phyloP scores from a whole-genome alignment of 2,797 vertebrate genomes.

The Pseudochaenichthys georgianus region DNA sequence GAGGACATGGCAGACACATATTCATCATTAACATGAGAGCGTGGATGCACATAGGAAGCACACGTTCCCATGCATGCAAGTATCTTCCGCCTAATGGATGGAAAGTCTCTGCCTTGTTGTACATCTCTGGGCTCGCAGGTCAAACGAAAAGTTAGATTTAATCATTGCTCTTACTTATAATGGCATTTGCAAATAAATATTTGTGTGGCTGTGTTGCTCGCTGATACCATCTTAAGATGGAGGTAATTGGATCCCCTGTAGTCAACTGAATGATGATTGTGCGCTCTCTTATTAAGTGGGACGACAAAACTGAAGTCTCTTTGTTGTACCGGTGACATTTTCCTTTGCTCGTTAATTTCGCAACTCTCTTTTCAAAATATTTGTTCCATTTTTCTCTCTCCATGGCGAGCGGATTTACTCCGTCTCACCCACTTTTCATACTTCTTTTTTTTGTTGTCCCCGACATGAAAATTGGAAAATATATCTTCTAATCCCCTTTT shows the following conservation, averaged over 20 bases:
- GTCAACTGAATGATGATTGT: slow-evolving; percentile 93
- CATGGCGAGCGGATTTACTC: slow-evolving; percentile 31
- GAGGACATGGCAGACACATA: slow-evolving; percentile 77
- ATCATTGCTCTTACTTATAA: slow-evolving; percentile 92
- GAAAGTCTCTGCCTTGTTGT: slow-evolving; percentile 49
- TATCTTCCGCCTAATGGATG: slow-evolving; percentile 31
- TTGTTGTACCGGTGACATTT: slow-evolving; percentile 72
- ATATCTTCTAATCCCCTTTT: slow-evolving; percentile 71
- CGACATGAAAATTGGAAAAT: slow-evolving; percentile 70
- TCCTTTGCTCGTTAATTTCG: slow-evolving; percentile 88
- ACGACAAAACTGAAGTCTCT: slow-evolving; percentile 89
- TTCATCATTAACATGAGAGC: slow-evolving; percentile 81
- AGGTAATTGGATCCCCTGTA: slow-evolving; percentile 82
- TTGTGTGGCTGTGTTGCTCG: slow-evolving; percentile 85
- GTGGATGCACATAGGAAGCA: slow-evolving; percentile 46
- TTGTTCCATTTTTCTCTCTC: slow-evolving; percentile 51
- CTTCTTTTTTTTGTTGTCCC: slow-evolving; percentile 28
- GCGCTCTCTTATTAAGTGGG: slow-evolving; percentile 90
- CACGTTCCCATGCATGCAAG: slow-evolving; percentile 36
- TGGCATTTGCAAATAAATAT: slow-evolving; percentile 94
- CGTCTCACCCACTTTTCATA: slow-evolving; percentile 43
- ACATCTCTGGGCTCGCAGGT: slow-evolving; percentile 39
- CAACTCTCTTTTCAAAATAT: slow-evolving; percentile 62
- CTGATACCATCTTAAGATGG: slow-evolving; percentile 94
- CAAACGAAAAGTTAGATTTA: slow-evolving; percentile 89